Percentiles rank a stretch among this genome's conserved stretches.
Conservation (phyloP, 2,797 vertebrate genomes). For the Parotocinclus haroldoi region DNA sequence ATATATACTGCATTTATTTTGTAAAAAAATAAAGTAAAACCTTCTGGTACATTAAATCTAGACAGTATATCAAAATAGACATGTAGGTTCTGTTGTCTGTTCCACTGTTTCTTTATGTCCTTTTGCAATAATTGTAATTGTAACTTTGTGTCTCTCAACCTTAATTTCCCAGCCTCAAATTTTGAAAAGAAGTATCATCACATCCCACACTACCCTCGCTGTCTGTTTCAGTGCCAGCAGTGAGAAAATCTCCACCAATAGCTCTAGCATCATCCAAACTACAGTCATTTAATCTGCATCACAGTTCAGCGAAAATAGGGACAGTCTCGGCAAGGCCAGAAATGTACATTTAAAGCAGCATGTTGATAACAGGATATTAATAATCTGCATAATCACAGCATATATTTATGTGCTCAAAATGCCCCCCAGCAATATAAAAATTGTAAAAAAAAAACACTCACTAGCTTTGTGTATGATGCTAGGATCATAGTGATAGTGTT, state of each 20-base stretch:
- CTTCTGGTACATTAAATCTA: constrained; percentile 60
- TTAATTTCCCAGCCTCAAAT: constrained; percentile 9
- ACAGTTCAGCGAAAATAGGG: neutral
- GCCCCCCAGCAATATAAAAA: too few species aligned
- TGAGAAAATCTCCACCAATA: neutral
- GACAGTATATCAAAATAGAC: constrained; percentile 60
- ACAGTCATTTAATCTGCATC: constrained; percentile 21
- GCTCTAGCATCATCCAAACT: constrained; percentile 19
- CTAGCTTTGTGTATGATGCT: too few species aligned
- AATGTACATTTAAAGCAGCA: neutral
- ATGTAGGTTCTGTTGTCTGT: constrained; percentile 54
- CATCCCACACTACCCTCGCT: neutral
- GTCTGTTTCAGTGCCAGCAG: neutral
- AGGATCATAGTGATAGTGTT: too few species aligned
- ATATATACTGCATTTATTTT: too few species aligned
- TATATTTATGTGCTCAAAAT: too few species aligned
- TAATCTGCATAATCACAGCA: too few species aligned
- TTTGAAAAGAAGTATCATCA: constrained; percentile 26
- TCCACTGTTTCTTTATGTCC: neutral
- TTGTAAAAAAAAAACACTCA: too few species aligned
- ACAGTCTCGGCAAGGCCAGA: neutral
- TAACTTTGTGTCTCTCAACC: neutral
- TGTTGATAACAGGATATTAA: neutral
- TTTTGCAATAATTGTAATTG: neutral
- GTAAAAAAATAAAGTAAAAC: too few species aligned